phyloP scores from a whole-genome alignment of 2,888 invertebrate species.

The Eulithis testata region DNA sequence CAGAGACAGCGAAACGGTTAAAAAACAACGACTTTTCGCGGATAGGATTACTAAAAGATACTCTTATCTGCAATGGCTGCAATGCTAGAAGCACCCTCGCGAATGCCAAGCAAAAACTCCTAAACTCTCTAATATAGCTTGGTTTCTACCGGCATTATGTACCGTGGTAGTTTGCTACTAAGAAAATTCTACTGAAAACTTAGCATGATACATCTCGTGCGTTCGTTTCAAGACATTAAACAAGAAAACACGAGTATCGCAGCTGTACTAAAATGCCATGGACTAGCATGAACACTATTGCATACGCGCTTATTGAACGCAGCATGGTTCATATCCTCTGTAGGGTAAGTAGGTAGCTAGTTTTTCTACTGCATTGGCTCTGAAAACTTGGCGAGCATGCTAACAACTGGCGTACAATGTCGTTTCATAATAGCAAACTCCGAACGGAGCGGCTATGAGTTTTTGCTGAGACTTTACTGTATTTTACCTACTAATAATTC shows the following conservation, averaged over 20 bases:
- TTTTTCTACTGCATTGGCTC: constrained; percentile 2
- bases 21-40: neutral
- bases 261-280: neutral
- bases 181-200: constrained; percentile 7
- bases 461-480: constrained; percentile 14
- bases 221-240: neutral
- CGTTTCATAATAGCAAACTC: constrained; percentile 31
- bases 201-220: constrained; percentile 1
- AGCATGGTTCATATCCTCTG: neutral
- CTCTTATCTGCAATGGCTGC: neutral
- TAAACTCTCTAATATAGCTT: neutral
- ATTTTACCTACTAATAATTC: neutral
- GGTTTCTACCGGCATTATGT: neutral
- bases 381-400: constrained; percentile 25
- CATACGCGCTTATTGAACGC: neutral
- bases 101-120: neutral
- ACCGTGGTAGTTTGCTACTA: neutral
- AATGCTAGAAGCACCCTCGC: neutral
- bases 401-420: constrained; percentile 23
- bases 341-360: neutral
- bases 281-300: neutral
- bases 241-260: no score
- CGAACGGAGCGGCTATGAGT: constrained; percentile 18
- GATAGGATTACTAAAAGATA: constrained; percentile 3
- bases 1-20: neutral